Base-by-base conservation (phyloP, 2,888 invertebrate species). In the Cheilosia soror region DNA sequence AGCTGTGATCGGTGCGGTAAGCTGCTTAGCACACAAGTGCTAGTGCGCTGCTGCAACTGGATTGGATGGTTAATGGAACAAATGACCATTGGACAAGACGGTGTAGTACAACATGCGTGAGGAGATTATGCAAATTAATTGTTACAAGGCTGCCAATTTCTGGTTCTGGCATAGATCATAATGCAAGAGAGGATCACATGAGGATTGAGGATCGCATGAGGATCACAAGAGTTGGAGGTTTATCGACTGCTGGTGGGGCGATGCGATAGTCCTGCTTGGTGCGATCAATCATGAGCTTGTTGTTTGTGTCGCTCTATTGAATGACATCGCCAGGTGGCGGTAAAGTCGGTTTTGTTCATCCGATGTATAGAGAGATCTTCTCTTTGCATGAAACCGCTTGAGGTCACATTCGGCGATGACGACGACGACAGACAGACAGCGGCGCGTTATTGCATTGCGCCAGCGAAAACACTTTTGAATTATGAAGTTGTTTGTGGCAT, bases 91-190 rank as follows among this genome's bases (percentile, higher is more conserved):
- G 71, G 76, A 80, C 80, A 80, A 72, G 77, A 76, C 76, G 55
- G 77, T 81, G 76, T 37, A 11, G 37, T 72, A 81, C 72, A 77
- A 81, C 81, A 85, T 76, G 81, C 77, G 72, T 81, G 85, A 51
- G 68, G 76, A 68, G 81, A 85, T 85, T 85, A 85, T 85, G 85
- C 81, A 81, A 85, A 85, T 85, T 85, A 85, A 85, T 85, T 81
- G 85, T 77, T 77, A 76, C 85, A 85, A 58, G 76, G 81, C 85
- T 85, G 85, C 72, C 80, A 85, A 77, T 77, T 81, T 72, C 68
- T 83, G 49, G 72, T 76, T 55, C 72, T 37, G 49, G 60, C 49
- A 58, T 57, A 68, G 68, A 77, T 69, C 78, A 68, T 37, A 37
- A 37, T 49, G 69, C 51, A 76, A 65, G 58, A 72, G 72, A 51